A percentile compares a stretch with the other conserved stretches of the same genome.
These are phyloP conservation scores for Scophthalmus maximus DNA, from an alignment of 2,113 vertebrate genomes.

Conservation along the genomic window DNA sequence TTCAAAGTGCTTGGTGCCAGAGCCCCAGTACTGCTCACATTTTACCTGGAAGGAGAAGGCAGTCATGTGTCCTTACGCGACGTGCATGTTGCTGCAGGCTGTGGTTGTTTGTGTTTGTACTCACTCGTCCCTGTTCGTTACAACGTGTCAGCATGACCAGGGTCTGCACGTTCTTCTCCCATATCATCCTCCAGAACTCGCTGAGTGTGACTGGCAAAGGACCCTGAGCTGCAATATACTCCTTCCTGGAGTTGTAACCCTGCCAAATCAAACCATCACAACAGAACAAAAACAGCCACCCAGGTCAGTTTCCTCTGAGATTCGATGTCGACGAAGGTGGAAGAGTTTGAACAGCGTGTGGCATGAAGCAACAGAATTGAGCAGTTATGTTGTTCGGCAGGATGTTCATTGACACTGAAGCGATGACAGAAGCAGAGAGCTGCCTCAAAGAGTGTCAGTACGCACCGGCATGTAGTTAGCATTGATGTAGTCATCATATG, in stretches of 20 bases:
- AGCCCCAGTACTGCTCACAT: slow-evolving; percentile 96
- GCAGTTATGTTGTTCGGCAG: neutral
- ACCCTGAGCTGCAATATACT: slow-evolving; percentile 95
- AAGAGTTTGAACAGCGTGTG: neutral
- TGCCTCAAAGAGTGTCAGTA: slow-evolving; percentile 54
- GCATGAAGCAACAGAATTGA: slow-evolving; percentile 13
- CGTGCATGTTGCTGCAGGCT: neutral
- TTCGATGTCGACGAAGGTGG: neutral
- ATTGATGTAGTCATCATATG: slow-evolving; percentile 93
- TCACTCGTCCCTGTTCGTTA: slow-evolving; percentile 92
- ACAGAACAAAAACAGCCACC: slow-evolving; percentile 5
- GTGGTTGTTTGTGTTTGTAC: slow-evolving; percentile 39
- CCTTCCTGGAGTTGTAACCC: slow-evolving; percentile 91
- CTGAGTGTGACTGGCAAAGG: slow-evolving; percentile 89
- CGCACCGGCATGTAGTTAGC: slow-evolving; percentile 95
- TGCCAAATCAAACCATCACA: slow-evolving; percentile 65
- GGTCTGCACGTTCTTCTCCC: slow-evolving; percentile 92
- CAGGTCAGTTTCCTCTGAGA: neutral
- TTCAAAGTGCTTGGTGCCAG: slow-evolving; percentile 82
- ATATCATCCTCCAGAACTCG: slow-evolving; percentile 98
- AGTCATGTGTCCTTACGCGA: neutral
- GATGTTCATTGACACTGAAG: slow-evolving; percentile 10
- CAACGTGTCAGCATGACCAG: slow-evolving; percentile 97
- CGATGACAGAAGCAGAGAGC: slow-evolving; percentile 25
- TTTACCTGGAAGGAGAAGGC: slow-evolving; percentile 85